These are phyloP conservation scores for Prionailurus viverrinus DNA, from an alignment of 2,113 vertebrate species.

Conservation along the genomic window DNA sequence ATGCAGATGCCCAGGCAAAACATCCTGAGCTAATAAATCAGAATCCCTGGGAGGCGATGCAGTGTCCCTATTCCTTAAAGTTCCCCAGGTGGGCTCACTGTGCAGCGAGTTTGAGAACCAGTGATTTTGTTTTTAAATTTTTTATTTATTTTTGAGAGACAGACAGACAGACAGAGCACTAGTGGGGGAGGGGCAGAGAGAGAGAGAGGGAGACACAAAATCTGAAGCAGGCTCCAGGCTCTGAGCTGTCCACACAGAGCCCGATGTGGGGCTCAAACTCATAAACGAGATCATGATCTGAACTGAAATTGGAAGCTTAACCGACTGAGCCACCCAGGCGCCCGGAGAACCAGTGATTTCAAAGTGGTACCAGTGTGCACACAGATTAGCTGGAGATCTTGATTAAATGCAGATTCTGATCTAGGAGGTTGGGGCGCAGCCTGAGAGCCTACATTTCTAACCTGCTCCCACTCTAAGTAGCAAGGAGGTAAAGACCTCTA, in stretches of 20 bases:
- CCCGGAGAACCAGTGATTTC: neutral
- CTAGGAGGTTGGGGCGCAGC: neutral
- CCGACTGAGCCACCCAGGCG: no score
- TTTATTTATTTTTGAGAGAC: no score
- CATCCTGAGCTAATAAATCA: neutral
- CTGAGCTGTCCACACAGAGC: no score
- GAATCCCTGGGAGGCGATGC: neutral
- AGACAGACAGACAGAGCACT: no score
- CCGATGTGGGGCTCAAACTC: no score
- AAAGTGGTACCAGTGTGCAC: neutral
- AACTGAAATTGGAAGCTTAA: no score
- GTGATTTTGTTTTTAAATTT: no score
- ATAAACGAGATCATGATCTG: no score
- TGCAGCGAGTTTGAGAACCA: neutral
- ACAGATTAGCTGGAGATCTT: neutral
- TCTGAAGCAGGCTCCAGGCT: no score
- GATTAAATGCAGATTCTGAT: neutral
- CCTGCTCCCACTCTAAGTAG: neutral
- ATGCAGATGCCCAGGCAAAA: neutral
- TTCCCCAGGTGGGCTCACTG: neutral
- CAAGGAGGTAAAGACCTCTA: neutral
- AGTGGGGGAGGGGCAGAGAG: no score
- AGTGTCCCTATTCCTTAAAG: neutral
- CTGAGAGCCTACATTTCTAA: neutral
- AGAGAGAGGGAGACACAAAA: no score